These are phyloP conservation scores for Branchinecta lynchi DNA, from an alignment of 1,140 invertebrate genomes.

Conservation along the genomic window DNA sequence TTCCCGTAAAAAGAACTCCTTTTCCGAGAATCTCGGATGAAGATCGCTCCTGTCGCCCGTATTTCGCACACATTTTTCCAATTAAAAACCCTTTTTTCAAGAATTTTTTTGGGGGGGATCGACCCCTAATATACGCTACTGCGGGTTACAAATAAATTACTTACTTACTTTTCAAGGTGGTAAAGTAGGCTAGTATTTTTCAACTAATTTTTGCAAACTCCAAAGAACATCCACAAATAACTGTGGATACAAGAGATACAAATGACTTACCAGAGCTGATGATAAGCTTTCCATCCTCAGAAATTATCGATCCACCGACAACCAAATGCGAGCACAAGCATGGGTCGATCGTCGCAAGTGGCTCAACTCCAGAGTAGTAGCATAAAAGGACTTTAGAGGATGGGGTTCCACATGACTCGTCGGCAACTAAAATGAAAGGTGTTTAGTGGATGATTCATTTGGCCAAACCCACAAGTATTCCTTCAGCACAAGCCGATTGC, in stretches of 20 bases:
- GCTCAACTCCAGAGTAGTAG: not conserved
- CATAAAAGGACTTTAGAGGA: not conserved
- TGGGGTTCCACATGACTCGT: no score
- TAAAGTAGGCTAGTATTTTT: not conserved
- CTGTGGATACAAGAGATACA: not conserved
- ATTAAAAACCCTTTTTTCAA: not conserved
- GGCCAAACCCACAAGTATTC: no score
- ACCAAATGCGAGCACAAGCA: constrained; percentile 7
- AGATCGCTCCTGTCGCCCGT: no score
- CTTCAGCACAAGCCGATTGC: no score
- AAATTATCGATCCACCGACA: not conserved
- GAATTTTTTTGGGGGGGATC: not conserved
- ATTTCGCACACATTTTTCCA: no score
- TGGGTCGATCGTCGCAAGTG: not conserved
- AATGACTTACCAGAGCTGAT: not conserved
- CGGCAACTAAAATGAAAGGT: no score
- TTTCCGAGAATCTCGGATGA: no score
- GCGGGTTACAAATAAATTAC: not conserved
- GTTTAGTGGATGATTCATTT: no score
- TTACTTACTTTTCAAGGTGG: not conserved
- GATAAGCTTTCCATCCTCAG: not conserved
- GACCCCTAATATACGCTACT: not conserved
- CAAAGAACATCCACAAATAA: not conserved
- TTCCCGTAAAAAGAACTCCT: no score
- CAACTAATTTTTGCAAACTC: not conserved